Percentiles rank a stretch among this genome's conserved stretches.
Evolutionary conservation across 2,113 vertebrate genomes (phyloP).

Genomic region (Anolis carolinensis): DNA sequence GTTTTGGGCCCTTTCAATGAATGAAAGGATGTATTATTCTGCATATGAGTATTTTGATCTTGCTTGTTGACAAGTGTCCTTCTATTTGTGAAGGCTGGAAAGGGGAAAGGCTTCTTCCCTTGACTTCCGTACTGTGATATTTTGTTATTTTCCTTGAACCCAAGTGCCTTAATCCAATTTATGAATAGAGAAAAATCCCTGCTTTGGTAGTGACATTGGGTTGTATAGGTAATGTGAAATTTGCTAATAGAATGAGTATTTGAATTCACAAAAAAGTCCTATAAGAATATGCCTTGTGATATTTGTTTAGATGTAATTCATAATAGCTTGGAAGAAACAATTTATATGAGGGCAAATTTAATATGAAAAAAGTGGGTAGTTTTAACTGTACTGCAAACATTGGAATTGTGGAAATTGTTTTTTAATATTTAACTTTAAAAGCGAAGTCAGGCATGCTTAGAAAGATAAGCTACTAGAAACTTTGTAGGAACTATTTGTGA

Average conservation of each 20-base stretch:
- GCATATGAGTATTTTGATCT: constrained; percentile 41
- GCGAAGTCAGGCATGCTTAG: no score
- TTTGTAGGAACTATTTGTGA: background rate
- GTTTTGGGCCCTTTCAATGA: constrained; percentile 34
- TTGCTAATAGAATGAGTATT: background rate
- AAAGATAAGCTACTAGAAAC: background rate
- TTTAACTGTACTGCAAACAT: background rate
- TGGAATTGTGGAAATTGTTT: background rate
- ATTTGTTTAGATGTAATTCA: background rate
- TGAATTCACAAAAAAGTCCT: background rate
- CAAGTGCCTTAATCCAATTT: background rate
- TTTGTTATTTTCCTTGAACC: background rate
- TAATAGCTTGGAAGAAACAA: background rate
- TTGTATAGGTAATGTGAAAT: background rate
- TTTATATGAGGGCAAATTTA: background rate
- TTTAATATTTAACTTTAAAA: background rate
- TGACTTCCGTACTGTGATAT: background rate
- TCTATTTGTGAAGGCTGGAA: constrained; percentile 32
- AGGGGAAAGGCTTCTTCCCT: background rate
- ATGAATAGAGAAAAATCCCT: background rate
- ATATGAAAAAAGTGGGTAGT: background rate
- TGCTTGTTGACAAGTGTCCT: background rate
- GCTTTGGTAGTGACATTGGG: no score
- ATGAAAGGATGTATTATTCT: constrained; percentile 37
- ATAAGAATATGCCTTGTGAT: background rate